Conservation (phyloP, 2,888 invertebrate species). For the Erannis defoliaria region DNA sequence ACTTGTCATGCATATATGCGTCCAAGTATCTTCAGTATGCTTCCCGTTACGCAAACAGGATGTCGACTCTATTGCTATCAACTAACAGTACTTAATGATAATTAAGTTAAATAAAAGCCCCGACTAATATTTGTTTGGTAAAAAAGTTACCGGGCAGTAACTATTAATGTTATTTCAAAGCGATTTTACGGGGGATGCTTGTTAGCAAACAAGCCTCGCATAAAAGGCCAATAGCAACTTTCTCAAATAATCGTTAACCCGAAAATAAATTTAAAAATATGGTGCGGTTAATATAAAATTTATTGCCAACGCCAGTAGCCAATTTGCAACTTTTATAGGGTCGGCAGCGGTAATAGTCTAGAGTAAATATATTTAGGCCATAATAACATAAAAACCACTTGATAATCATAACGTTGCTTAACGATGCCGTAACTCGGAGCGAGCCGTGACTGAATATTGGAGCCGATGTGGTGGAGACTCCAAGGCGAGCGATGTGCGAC, state of each 20-base stretch:
- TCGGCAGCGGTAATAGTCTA: constrained; percentile 49
- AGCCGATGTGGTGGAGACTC: constrained; percentile 12
- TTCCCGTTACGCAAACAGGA: constrained; percentile 44
- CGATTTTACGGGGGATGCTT: constrained; percentile 42
- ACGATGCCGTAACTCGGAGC: constrained; percentile 48
- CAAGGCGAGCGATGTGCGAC: constrained; percentile 47
- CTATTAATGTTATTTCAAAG: constrained; percentile 22
- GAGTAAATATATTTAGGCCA: constrained; percentile 50
- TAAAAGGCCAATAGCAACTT: constrained; percentile 44
- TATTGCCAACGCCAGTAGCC: constrained; percentile 51
- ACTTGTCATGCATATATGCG: constrained; percentile 43
- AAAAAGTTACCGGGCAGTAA: constrained; percentile 31
- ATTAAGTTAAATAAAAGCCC: constrained; percentile 23
- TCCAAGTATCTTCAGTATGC: constrained; percentile 29
- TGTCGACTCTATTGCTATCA: constrained; percentile 37
- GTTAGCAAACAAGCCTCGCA: constrained; percentile 50
- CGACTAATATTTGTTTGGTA: constrained; percentile 29
- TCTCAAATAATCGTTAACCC: constrained; percentile 52
- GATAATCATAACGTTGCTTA: constrained; percentile 54
- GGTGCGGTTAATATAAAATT: constrained; percentile 53
- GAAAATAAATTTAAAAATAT: constrained; percentile 56
- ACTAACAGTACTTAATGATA: constrained; percentile 28
- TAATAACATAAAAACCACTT: constrained; percentile 52
- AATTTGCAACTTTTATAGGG: constrained; percentile 56
- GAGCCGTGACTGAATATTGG: constrained; percentile 38